A percentile compares a stretch with the other conserved stretches of the same genome.
phyloP scores from a whole-genome alignment of 2,113 vertebrate species.

The Campylomormyrus numenius region DNA sequence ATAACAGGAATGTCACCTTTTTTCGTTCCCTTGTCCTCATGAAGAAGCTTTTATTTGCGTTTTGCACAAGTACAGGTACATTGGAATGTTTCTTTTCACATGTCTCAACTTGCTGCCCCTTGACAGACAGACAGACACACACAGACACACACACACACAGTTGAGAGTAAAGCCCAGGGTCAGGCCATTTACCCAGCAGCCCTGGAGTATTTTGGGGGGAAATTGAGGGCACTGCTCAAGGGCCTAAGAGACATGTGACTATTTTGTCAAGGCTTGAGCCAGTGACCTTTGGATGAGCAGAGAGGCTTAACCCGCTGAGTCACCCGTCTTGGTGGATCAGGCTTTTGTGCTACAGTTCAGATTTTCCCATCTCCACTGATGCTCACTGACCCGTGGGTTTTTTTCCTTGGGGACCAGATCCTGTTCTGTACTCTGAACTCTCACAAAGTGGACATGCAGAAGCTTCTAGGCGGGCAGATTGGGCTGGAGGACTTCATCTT shows the following conservation, averaged over 20 bases:
- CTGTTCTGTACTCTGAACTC: slow-evolving; percentile 96
- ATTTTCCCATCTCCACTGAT: neutral
- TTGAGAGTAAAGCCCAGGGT: neutral
- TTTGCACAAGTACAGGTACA: neutral
- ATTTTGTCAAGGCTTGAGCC: neutral
- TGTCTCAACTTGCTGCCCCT: neutral
- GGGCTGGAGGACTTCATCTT: slow-evolving; percentile 97
- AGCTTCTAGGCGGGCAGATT: slow-evolving; percentile 90
- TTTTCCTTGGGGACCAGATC: slow-evolving; percentile 62
- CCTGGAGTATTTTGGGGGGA: neutral
- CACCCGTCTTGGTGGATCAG: neutral
- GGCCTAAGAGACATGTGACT: neutral
- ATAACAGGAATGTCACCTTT: neutral
- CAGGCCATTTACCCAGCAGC: neutral
- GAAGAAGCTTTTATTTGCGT: neutral
- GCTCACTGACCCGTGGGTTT: neutral
- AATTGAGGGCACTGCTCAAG: neutral
- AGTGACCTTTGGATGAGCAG: neutral
- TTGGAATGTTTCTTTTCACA: neutral
- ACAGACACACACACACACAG: neutral
- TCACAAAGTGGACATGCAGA: slow-evolving; percentile 98
- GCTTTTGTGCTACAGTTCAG: neutral
- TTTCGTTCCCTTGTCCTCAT: neutral
- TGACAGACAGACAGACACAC: neutral
- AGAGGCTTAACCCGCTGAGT: neutral